Conservation (phyloP, 2,797 vertebrate genomes). For the Microctenopoma lineatum region DNA sequence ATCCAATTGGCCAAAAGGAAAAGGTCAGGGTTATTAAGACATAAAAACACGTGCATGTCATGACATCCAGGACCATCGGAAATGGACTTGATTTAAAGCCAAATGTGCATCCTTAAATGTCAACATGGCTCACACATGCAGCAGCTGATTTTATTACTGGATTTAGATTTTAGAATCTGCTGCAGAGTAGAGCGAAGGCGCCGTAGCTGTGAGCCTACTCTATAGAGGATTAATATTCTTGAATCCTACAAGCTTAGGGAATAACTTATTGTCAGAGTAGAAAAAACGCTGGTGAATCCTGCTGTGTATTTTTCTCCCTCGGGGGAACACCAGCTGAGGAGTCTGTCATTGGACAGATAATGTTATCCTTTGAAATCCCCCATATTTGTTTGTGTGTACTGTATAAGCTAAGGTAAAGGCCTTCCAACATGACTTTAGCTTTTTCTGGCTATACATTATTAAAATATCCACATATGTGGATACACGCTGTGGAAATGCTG, state of each 20-base stretch:
- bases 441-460: neutral
- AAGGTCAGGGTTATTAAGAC: slow-evolving; percentile 72
- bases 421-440: slow-evolving; percentile 6
- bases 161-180: slow-evolving; percentile 59
- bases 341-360: slow-evolving; percentile 67
- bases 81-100: slow-evolving; percentile 65
- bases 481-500: neutral
- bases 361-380: slow-evolving; percentile 66
- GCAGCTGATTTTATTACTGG: slow-evolving; percentile 69
- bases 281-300: slow-evolving; percentile 54
- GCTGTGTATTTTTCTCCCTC: slow-evolving; percentile 56
- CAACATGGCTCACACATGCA: slow-evolving; percentile 63
- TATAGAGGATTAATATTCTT: slow-evolving; percentile 68
- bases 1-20: slow-evolving; percentile 56
- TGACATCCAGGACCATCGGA: slow-evolving; percentile 58
- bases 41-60: slow-evolving; percentile 51
- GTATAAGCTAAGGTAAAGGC: slow-evolving; percentile 36
- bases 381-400: slow-evolving; percentile 56
- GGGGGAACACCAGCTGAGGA: slow-evolving; percentile 56
- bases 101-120: slow-evolving; percentile 68
- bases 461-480: slow-evolving; percentile 3
- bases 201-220: slow-evolving; percentile 56
- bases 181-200: slow-evolving; percentile 47
- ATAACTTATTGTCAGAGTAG: slow-evolving; percentile 67
- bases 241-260: slow-evolving; percentile 70